A percentile compares a stretch with the other conserved stretches of the same genome.
These are phyloP conservation scores for Esox masquinongy DNA, from an alignment of 2,797 vertebrate genomes.

Conservation along the genomic window DNA sequence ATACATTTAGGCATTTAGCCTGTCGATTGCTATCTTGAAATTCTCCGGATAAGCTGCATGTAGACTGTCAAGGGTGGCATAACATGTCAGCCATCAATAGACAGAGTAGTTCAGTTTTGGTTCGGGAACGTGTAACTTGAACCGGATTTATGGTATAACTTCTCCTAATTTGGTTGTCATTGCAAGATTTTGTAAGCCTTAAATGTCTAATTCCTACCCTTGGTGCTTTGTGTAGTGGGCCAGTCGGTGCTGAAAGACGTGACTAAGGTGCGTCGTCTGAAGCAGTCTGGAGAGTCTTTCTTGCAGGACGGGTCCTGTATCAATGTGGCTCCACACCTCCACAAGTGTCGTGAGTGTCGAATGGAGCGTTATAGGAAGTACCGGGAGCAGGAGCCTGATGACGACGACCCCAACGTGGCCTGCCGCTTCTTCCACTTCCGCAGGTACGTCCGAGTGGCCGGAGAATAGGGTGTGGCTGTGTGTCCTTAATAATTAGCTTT, in stretches of 20 bases:
- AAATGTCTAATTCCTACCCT: neutral
- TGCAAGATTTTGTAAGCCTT: neutral
- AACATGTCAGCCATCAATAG: too few relatives aligned
- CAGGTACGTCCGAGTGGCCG: constrained; percentile 73
- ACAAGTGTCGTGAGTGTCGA: constrained; percentile 97
- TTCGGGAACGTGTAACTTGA: too few relatives aligned
- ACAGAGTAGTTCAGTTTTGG: too few relatives aligned
- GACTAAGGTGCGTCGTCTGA: constrained; percentile 94
- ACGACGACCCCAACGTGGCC: constrained; percentile 96
- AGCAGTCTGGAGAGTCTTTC: constrained; percentile 97
- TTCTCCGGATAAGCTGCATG: too few relatives aligned
- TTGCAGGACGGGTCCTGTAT: constrained; percentile 98
- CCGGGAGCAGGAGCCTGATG: constrained; percentile 92
- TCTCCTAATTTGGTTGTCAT: neutral
- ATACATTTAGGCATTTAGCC: too few relatives aligned
- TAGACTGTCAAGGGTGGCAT: too few relatives aligned
- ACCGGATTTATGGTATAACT: neutral
- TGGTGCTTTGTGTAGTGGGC: constrained; percentile 75
- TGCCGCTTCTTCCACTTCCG: constrained; percentile 99
- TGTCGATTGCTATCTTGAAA: too few relatives aligned
- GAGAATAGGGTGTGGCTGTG: too few relatives aligned
- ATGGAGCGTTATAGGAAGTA: constrained; percentile 96
- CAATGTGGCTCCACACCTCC: constrained; percentile 96
- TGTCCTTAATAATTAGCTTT: neutral
- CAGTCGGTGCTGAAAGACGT: constrained; percentile 98